Evolutionary conservation across 2,888 invertebrate genomes (phyloP).

Genomic region (Venustoraphidia nigricollis): DNA sequence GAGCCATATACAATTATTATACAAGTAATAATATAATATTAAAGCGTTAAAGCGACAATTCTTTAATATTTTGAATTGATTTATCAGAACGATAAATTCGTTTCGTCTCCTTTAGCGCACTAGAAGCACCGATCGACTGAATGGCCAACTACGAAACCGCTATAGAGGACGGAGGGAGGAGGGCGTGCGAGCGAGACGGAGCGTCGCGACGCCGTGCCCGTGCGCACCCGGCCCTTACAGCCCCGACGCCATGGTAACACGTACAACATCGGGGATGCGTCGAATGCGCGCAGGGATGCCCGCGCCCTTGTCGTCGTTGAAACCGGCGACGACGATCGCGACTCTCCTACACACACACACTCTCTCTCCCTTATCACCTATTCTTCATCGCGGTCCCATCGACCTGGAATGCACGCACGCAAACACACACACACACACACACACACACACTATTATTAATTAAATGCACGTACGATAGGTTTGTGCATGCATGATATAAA

Average conservation of each 20-base stretch:
- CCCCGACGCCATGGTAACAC: conserved; percentile 29
- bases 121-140: conserved; percentile 22
- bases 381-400: conserved; percentile 12
- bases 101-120: conserved; percentile 23
- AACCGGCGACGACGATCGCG: conserved; percentile 11
- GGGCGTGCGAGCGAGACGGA: conserved; percentile 34
- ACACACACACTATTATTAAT: too few relatives aligned
- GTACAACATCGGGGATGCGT: conserved; percentile 23
- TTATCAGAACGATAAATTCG: too few relatives aligned
- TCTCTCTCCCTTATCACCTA: conserved; percentile 9
- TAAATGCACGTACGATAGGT: too few relatives aligned
- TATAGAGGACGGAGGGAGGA: conserved; percentile 14
- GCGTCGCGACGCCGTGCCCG: conserved; percentile 31
- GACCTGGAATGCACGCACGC: conserved; percentile 8
- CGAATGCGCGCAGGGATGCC: conserved; percentile 30
- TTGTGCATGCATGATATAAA: too few relatives aligned
- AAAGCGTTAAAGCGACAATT: too few relatives aligned
- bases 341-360: too few relatives aligned
- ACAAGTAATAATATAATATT: too few relatives aligned
- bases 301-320: conserved; percentile 14
- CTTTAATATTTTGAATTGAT: not conserved
- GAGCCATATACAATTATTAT: too few relatives aligned
- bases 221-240: conserved; percentile 21
- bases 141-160: conserved; percentile 19
- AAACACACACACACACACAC: too few relatives aligned